These are phyloP conservation scores for Stichopus chloronotus DNA, from an alignment of 35 echinoderm and acorn worm genomes.

Conservation along the genomic window DNA sequence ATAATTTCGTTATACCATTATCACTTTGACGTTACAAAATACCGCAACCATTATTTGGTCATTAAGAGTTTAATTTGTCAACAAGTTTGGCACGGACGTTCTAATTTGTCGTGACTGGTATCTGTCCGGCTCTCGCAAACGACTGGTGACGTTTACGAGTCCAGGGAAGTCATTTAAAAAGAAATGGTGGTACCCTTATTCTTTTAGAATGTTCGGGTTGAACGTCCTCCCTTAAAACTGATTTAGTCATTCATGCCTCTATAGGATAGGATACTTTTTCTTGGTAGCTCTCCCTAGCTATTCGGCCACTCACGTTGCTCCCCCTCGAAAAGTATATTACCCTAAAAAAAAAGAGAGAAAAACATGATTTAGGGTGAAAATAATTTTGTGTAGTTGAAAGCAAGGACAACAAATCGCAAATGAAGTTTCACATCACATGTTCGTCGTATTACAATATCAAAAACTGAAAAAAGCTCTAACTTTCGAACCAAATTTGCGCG, in stretches of 20 bases:
- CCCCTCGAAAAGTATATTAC: too few relatives aligned
- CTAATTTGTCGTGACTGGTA: not conserved
- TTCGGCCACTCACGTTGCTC: too few relatives aligned
- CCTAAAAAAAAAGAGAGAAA: too few relatives aligned
- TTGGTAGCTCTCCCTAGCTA: too few relatives aligned
- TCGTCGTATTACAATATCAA: too few relatives aligned
- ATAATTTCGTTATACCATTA: slow-evolving; percentile 16
- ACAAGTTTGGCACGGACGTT: not conserved
- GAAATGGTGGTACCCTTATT: not conserved
- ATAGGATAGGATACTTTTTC: not conserved
- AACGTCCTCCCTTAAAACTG: not conserved
- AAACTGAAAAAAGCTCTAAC: too few relatives aligned
- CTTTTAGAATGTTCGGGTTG: not conserved
- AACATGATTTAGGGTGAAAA: too few relatives aligned
- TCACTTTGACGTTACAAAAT: not conserved
- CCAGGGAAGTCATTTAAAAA: not conserved
- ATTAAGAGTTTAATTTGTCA: slow-evolving; percentile 26
- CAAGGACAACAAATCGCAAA: too few relatives aligned
- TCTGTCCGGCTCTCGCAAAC: not conserved
- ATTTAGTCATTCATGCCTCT: not conserved
- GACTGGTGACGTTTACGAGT: not conserved
- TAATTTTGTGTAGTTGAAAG: too few relatives aligned
- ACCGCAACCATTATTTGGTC: not conserved
- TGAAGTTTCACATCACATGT: too few relatives aligned
- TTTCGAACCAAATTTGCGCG: too few relatives aligned